Conservation (phyloP, 1,140 invertebrate species). For the Papilio machaon region DNA sequence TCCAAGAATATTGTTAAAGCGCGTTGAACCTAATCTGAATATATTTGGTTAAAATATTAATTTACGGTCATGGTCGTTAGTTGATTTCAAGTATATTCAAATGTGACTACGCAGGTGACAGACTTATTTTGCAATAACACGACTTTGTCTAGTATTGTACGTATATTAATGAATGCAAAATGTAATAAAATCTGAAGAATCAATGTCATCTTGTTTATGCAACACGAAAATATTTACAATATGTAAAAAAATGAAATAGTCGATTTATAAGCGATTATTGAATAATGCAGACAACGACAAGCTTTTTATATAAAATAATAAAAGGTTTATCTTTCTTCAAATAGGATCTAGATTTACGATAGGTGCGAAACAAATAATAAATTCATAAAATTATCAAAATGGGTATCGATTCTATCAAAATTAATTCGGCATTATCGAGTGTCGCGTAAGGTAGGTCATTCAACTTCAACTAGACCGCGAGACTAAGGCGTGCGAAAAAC, state of each 20-base stretch:
- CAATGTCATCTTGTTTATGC: conserved; percentile 12
- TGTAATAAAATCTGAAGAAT: conserved; percentile 10
- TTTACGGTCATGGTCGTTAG: conserved; percentile 21
- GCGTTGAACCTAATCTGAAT: conserved; percentile 26
- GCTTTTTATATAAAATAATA: neutral
- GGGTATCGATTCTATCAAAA: conserved; percentile 17
- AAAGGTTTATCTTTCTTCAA: neutral
- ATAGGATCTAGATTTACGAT: neutral
- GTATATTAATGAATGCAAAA: neutral
- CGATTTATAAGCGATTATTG: neutral
- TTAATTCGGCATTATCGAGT: conserved; percentile 48
- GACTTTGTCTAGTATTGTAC: neutral
- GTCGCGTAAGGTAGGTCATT: conserved; percentile 61
- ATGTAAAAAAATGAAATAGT: neutral
- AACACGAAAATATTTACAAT: neutral
- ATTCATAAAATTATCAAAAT: conserved; percentile 3
- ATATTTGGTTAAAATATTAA: conserved; percentile 23
- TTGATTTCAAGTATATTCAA: conserved; percentile 24
- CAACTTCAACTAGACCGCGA: conserved; percentile 59
- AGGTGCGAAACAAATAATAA: neutral
- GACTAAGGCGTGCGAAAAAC: conserved; percentile 58
- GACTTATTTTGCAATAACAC: conserved; percentile 1
- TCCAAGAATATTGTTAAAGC: conserved; percentile 2
- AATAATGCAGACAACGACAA: neutral
- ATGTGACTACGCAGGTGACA: conserved; percentile 10